Base-by-base conservation (phyloP, 2,113 vertebrate species). In the Hippocampus abdominalis region DNA sequence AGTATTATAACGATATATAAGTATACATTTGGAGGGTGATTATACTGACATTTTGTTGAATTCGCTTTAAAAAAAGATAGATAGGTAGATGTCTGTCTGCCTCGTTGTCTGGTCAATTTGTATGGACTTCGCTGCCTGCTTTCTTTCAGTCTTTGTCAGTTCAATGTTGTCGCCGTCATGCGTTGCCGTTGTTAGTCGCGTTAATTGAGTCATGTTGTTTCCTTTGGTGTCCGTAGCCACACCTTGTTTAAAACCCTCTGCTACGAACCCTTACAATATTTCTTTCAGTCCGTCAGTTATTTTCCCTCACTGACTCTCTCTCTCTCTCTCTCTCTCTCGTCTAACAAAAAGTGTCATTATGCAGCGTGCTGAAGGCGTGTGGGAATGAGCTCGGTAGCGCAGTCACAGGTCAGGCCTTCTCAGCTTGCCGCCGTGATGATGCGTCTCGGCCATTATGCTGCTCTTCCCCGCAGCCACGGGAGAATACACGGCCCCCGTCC, bases 361-460 rank as follows among this genome's bases (percentile, higher is more conserved):
- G 67, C 25, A 21, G 61, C 64, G 73, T 72, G 72, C 64, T 81
- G 74, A 86, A 84, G 78, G 77, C 84, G 88, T 90, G 87, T 93
- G 92, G 90, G 92, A 93, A 93, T 89, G 86, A 74, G 91, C 83
- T 86, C 90, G 90, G 90, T 81, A 89, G 87, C 85, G 83, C 81
- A 91, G 89, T 92, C 90, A 90, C 90, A 93, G 90, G 90, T 92
- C 91, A 89, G 89, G 74, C 81, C 81, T 88, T 92, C 91, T 93
- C 91, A 87, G 81, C 89, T 93, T 92, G 86, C 84, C 78, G 84
- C 87, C 84, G 89, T 88, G 63, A 64, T 64, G 57, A 82, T 78
- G 87, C 84, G 77, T 84, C 81, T 83, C 86, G 78, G 83, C 83
- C 88, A 87, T 92, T 89, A 91, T 90, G 89, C 88, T 76, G 83